phyloP scores from a whole-genome alignment of 2,797 vertebrate species.

The Pangasius macronema region DNA sequence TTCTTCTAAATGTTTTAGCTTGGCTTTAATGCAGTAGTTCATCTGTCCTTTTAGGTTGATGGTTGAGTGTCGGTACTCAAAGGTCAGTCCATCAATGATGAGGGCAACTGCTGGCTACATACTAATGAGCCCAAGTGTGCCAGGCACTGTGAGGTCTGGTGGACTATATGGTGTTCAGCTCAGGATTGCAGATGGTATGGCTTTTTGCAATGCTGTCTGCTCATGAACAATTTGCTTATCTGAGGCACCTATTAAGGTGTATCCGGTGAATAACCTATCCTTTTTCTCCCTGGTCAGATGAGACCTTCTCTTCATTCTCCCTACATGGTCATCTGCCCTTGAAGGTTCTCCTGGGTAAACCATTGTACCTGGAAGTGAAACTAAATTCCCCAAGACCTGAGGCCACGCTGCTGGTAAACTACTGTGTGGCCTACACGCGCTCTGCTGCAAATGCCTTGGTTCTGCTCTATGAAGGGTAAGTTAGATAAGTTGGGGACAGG shows the following conservation, averaged over 20 bases:
- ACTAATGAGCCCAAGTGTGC: slow-evolving; percentile 66
- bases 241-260: neutral
- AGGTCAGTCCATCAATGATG: neutral
- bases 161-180: slow-evolving; percentile 66
- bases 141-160: slow-evolving; percentile 37
- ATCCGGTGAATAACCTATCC: neutral
- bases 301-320: slow-evolving; percentile 59
- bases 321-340: slow-evolving; percentile 64
- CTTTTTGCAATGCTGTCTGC: neutral
- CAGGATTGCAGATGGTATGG: slow-evolving; percentile 68
- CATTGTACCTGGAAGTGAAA: slow-evolving; percentile 70
- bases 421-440: slow-evolving; percentile 76
- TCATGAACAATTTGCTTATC: neutral
- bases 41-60: slow-evolving; percentile 60
- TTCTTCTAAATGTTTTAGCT: neutral
- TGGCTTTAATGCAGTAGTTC: neutral
- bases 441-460: slow-evolving; percentile 71
- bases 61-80: slow-evolving; percentile 74
- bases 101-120: slow-evolving; percentile 63
- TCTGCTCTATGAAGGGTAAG: slow-evolving; percentile 74
- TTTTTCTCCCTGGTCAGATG: slow-evolving; percentile 56
- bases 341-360: slow-evolving; percentile 64
- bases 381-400: slow-evolving; percentile 58
- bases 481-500: no score
- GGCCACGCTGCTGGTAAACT: slow-evolving; percentile 70